A percentile compares a stretch with the other conserved stretches of the same genome.
phyloP scores from a whole-genome alignment of 1,140 invertebrate species.

The Sitodiplosis mosellana region DNA sequence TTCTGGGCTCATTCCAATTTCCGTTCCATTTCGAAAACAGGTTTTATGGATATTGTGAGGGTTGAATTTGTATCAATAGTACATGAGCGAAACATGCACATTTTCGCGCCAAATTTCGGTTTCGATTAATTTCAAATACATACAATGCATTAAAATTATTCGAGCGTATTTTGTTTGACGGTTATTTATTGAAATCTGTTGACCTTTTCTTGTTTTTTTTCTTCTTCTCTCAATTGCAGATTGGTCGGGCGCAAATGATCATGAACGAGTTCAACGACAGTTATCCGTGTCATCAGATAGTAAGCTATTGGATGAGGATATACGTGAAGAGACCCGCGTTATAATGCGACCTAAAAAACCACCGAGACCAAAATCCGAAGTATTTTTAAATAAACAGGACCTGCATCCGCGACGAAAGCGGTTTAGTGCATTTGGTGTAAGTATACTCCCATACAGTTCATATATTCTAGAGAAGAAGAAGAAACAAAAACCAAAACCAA shows the following conservation, averaged over 20 bases:
- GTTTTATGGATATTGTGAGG: no score
- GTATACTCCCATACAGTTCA: conserved; percentile 10
- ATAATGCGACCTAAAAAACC: conserved; percentile 74
- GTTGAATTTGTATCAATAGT: no score
- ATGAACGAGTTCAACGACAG: conserved; percentile 66
- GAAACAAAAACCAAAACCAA: no score
- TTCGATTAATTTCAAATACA: not conserved
- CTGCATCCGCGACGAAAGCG: conserved; percentile 52
- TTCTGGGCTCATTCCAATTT: no score
- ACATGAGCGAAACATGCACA: not conserved
- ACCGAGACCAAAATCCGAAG: conserved; percentile 74
- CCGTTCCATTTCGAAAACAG: no score
- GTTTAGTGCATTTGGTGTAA: conserved; percentile 82
- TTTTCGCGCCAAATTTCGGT: not conserved
- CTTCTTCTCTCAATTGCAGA: conserved; percentile 30
- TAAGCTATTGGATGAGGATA: conserved; percentile 68
- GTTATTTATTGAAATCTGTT: not conserved
- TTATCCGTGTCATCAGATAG: conserved; percentile 79
- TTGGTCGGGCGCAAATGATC: conserved; percentile 59
- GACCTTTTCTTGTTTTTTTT: conserved; percentile 10
- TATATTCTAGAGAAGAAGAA: not conserved
- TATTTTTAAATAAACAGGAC: conserved; percentile 49
- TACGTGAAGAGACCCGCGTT: conserved; percentile 65
- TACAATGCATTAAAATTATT: not conserved
- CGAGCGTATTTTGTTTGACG: not conserved